phyloP scores from a whole-genome alignment of 1,140 invertebrate species.

The Meloidogyne floridensis region DNA sequence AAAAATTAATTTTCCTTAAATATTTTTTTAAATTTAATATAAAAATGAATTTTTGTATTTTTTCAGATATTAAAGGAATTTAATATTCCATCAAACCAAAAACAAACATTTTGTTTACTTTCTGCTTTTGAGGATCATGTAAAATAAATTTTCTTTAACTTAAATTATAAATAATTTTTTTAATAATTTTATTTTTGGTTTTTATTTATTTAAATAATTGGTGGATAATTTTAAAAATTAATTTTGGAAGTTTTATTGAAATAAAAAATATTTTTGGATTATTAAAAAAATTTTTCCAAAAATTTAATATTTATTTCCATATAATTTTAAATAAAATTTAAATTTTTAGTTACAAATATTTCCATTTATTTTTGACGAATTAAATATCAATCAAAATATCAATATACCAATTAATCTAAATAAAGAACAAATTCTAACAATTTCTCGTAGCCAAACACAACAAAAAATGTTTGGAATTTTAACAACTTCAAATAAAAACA shows the following conservation, averaged over 20 bases:
- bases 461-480: not conserved
- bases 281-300: too few relatives aligned
- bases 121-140: not conserved
- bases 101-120: slow-evolving; percentile 4
- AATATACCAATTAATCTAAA: not conserved
- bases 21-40: not conserved
- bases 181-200: too few relatives aligned
- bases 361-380: slow-evolving; percentile 4
- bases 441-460: not conserved
- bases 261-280: too few relatives aligned
- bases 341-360: not conserved
- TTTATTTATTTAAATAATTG: not conserved
- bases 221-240: not conserved
- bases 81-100: not conserved
- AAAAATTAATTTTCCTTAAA: not conserved
- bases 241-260: too few relatives aligned
- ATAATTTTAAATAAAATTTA: not conserved
- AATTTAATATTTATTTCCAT: not conserved
- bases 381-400: not conserved
- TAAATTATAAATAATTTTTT: too few relatives aligned
- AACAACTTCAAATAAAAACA: not conserved
- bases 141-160: not conserved
- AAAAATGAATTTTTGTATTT: not conserved
- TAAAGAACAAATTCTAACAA: slow-evolving; percentile 7
- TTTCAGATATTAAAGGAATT: not conserved